phyloP scores from a whole-genome alignment of 2,797 vertebrate species.

The Scarus forsteni region DNA sequence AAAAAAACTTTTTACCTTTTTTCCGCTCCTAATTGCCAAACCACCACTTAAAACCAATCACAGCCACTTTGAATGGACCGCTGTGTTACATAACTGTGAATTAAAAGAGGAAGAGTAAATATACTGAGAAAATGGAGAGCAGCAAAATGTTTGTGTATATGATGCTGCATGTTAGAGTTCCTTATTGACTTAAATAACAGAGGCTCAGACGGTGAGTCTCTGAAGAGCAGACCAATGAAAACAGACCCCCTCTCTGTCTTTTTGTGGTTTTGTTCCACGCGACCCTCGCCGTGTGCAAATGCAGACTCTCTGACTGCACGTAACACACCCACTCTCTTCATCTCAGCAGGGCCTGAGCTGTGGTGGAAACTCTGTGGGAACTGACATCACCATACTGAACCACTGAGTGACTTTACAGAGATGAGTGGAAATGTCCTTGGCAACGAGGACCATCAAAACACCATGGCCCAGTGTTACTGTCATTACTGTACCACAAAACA shows the following conservation, averaged over 20 bases:
- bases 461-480: slow-evolving; percentile 10
- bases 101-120: slow-evolving; percentile 28
- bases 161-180: slow-evolving; percentile 19
- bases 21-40: neutral
- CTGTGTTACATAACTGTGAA: slow-evolving; percentile 31
- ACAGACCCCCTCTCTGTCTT: slow-evolving; percentile 47
- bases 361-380: slow-evolving; percentile 64
- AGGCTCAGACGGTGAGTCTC: slow-evolving; percentile 65
- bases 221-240: slow-evolving; percentile 59
- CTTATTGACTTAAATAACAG: slow-evolving; percentile 69
- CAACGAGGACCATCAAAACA: slow-evolving; percentile 45
- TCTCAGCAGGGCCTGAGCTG: slow-evolving; percentile 47
- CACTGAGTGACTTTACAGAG: slow-evolving; percentile 43
- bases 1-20: neutral
- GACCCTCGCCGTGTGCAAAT: slow-evolving; percentile 61
- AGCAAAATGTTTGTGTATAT: neutral
- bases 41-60: neutral
- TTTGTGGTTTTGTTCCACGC: slow-evolving; percentile 52
- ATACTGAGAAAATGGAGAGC: slow-evolving; percentile 8
- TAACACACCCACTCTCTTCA: slow-evolving; percentile 42
- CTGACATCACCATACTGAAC: slow-evolving; percentile 71
- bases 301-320: slow-evolving; percentile 33
- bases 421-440: slow-evolving; percentile 51
- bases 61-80: slow-evolving; percentile 4
- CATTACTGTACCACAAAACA: slow-evolving; percentile 26